Conservation (phyloP, 1,140 invertebrate species). For the Drosophila mojavensis region DNA sequence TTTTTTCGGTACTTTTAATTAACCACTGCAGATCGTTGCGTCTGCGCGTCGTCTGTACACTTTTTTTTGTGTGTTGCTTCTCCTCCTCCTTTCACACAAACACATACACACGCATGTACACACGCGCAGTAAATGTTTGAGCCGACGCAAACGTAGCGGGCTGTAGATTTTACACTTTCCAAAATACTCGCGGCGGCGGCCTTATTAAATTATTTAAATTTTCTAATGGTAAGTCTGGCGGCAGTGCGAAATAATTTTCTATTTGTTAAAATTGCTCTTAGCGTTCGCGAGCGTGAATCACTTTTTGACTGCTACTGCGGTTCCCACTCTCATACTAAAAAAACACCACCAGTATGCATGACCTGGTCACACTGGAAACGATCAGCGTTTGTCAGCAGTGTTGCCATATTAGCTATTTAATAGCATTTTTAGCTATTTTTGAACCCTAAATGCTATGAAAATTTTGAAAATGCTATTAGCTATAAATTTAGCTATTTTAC, state of each 20-base stretch:
- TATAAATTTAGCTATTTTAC: too few relatives aligned
- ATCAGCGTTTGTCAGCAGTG: conserved; percentile 26
- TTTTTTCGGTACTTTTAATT: conserved; percentile 58
- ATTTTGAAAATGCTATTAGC: too few relatives aligned
- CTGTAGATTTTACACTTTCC: conserved; percentile 20
- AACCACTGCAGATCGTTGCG: conserved; percentile 61
- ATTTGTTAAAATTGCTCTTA: conserved; percentile 32
- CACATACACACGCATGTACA: conserved; percentile 52
- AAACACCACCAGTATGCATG: neutral
- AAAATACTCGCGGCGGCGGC: conserved; percentile 28
- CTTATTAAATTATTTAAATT: conserved; percentile 29
- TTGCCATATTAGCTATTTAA: too few relatives aligned
- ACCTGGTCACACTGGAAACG: conserved; percentile 22
- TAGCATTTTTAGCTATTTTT: too few relatives aligned
- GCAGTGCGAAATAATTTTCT: conserved; percentile 46
- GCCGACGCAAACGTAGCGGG: conserved; percentile 40
- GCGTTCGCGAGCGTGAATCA: conserved; percentile 44
- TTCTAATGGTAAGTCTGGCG: conserved; percentile 39
- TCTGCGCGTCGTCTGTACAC: conserved; percentile 81
- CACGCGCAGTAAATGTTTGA: conserved; percentile 32
- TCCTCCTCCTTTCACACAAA: conserved; percentile 58
- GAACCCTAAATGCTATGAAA: too few relatives aligned
- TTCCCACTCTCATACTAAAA: conserved; percentile 27
- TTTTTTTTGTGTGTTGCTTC: conserved; percentile 58
- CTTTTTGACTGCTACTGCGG: conserved; percentile 42